phyloP scores from a whole-genome alignment of 2,797 vertebrate species.

The Acanthopagrus latus region DNA sequence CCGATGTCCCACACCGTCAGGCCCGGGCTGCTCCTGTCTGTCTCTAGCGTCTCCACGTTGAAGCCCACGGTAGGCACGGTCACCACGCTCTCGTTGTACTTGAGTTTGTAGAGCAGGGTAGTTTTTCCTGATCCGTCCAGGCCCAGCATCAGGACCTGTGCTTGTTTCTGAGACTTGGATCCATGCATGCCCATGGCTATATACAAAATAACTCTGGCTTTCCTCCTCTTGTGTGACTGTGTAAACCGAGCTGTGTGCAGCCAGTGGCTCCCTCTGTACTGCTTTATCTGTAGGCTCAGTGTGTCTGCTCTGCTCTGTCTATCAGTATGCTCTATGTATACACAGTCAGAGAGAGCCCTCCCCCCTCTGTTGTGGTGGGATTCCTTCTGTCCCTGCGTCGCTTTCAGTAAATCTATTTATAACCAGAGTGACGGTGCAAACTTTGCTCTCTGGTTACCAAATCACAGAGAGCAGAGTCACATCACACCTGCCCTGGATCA shows the following conservation, averaged over 20 bases:
- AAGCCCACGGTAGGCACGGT: conserved; percentile 93
- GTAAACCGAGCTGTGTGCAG: conserved; percentile 24
- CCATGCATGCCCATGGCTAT: conserved; percentile 85
- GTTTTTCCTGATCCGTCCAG: conserved; percentile 92
- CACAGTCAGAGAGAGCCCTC: conserved; percentile 48
- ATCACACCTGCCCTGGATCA: conserved; percentile 68
- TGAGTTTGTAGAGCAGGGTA: conserved; percentile 91
- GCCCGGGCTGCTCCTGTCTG: conserved; percentile 60
- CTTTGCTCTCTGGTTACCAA: conserved; percentile 68
- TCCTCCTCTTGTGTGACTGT: conserved; percentile 19
- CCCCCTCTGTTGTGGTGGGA: conserved; percentile 60
- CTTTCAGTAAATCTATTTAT: conserved; percentile 79
- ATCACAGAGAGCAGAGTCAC: conserved; percentile 39
- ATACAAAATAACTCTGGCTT: neutral
- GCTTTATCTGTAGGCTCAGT: conserved; percentile 39
- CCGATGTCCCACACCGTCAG: conserved; percentile 95
- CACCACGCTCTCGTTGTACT: conserved; percentile 85
- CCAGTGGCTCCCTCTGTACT: conserved; percentile 25
- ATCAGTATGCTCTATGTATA: conserved; percentile 64
- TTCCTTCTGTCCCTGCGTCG: conserved; percentile 52
- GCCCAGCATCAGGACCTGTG: conserved; percentile 90
- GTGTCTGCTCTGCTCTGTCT: conserved; percentile 38
- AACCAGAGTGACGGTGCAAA: conserved; percentile 63
- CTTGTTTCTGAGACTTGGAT: conserved; percentile 83
- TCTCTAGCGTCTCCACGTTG: conserved; percentile 92